Evolutionary conservation across 2,888 invertebrate species (phyloP), one percentile per base, ranked within the genome.

Genomic region (Agapetus fuscipes): DNA sequence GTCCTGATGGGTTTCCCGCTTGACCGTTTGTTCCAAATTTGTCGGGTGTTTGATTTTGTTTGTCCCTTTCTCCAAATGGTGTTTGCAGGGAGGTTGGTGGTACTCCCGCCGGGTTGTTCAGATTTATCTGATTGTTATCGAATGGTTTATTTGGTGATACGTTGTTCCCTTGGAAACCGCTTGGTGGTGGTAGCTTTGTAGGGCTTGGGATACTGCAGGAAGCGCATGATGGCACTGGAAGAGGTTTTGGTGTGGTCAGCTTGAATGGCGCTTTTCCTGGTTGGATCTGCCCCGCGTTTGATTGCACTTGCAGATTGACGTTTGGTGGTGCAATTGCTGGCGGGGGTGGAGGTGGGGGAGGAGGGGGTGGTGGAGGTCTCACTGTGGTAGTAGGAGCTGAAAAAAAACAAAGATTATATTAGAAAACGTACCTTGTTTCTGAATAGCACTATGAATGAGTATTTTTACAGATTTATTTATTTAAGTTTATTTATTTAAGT

Each of bases 161-260:
- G 13, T 10, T 26, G 26, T 12, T 25, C 31, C 17, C 20, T 27
- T 36, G 17, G 37, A 25, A 26, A 16, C 28, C 27, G 34, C 44
- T 41, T 36, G 60, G 61, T 36, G 60, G 56, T 42, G 51, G 50
- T 9, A 64, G 49, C 48, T 52, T 63, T 0, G 68, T 62, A 2
- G 72, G 69, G 3, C 71, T 66, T 1, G 77, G 72, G 31, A 76
- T 60, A 45, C 74, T 72, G 52, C 78, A 79, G 44, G 69, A 65
- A 14, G 74, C 74, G 49, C 78, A 78, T 2, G 76, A 68, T 37
- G 61, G 69, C 4, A 53, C 56, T 12, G 66, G 64, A 17, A 65
- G 53, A 2, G 62, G 56, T 50, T 62, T 47, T 51, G 57, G 55
- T n/a, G 57, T 59, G 25, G 56, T 58, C 38, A 61, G 58, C 17